Evolutionary conservation across 2,888 invertebrate genomes (phyloP).

Genomic region (Coecobrya sp.): DNA sequence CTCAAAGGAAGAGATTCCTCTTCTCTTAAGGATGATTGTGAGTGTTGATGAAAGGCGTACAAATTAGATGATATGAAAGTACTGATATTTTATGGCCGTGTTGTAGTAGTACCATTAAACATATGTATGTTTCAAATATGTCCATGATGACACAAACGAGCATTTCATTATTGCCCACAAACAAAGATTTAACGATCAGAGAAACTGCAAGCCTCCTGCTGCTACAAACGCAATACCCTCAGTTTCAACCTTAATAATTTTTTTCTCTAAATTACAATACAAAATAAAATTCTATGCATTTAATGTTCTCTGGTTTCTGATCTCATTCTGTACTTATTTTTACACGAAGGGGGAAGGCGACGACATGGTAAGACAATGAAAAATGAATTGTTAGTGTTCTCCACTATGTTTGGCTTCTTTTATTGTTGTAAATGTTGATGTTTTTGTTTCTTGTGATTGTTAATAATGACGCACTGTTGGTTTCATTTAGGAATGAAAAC

Average conservation of each 20-base stretch:
- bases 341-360: neutral
- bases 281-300: slow-evolving; percentile 13
- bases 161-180: slow-evolving; percentile 6
- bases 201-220: neutral
- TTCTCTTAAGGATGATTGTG: neutral
- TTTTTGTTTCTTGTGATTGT: slow-evolving; percentile 17
- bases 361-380: slow-evolving; percentile 7
- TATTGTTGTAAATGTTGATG: slow-evolving; percentile 23
- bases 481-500: slow-evolving; percentile 23
- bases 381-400: slow-evolving; percentile 15
- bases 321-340: slow-evolving; percentile 10
- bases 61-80: neutral
- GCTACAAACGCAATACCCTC: neutral
- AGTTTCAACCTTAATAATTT: neutral
- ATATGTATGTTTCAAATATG: neutral
- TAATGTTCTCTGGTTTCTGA: neutral
- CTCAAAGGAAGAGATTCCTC: neutral
- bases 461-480: slow-evolving; percentile 12
- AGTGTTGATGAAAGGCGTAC: neutral
- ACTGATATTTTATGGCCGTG: neutral
- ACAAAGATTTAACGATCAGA: slow-evolving; percentile 23
- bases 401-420: slow-evolving; percentile 4
- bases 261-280: neutral
- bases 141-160: slow-evolving; percentile 1
- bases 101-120: neutral